Evolutionary conservation across 2,888 invertebrate species (phyloP).

Genomic region (Papilio demoleus): DNA sequence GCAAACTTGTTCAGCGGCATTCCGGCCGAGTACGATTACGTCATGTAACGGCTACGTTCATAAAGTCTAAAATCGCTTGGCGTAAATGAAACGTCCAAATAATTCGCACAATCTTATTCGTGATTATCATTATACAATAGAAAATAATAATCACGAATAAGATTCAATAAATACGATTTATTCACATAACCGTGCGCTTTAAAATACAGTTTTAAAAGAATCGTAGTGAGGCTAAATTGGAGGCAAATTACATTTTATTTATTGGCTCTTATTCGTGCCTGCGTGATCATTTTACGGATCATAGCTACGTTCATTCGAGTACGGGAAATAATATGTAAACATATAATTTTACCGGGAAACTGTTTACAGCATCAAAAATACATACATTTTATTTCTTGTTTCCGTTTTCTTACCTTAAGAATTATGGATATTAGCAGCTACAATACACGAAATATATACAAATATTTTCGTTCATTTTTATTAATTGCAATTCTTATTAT

Average conservation of each 20-base stretch:
- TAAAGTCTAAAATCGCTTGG: conserved; percentile 46
- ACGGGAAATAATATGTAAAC: conserved; percentile 1
- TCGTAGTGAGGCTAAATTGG: neutral
- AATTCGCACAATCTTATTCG: conserved; percentile 4
- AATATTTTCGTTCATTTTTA: no score
- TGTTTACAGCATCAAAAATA: neutral
- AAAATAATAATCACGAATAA: neutral
- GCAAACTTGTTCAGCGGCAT: conserved; percentile 56
- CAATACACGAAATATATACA: neutral
- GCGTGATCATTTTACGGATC: neutral
- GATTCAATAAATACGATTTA: neutral
- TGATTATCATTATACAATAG: no score
- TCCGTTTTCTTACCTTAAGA: neutral
- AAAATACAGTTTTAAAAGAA: neutral
- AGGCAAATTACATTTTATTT: neutral
- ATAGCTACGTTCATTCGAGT: neutral
- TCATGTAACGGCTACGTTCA: conserved; percentile 53
- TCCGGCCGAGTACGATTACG: conserved; percentile 55
- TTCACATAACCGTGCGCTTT: neutral
- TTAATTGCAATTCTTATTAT: no score
- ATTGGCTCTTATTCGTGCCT: neutral
- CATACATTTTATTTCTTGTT: neutral
- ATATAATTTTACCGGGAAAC: conserved; percentile 3
- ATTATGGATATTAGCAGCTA: neutral
- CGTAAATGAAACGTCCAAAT: conserved; percentile 12